Percentiles rank a stretch among this genome's conserved stretches.
Conservation (phyloP, 1,140 invertebrate species). For the Drosophila micromelanica region DNA sequence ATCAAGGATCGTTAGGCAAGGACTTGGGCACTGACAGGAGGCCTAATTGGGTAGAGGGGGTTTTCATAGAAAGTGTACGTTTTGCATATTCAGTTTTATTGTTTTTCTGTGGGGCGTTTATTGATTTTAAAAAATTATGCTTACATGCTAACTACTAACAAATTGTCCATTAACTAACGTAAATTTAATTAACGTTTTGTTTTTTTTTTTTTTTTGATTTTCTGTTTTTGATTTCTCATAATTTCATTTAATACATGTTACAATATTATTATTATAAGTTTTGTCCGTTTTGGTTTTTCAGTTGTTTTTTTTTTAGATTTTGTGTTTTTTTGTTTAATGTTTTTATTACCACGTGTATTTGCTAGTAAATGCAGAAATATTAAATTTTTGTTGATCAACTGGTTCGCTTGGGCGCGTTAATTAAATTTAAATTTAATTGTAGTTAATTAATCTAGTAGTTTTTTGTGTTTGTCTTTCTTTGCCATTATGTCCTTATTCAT, state of each 20-base stretch:
- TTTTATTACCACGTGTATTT: constrained; percentile 47
- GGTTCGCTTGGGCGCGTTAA: constrained; percentile 28
- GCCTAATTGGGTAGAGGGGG: neutral
- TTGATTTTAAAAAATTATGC: constrained; percentile 81
- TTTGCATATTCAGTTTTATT: constrained; percentile 38
- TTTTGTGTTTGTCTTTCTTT: constrained; percentile 22
- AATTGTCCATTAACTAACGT: constrained; percentile 80
- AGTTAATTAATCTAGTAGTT: constrained; percentile 79
- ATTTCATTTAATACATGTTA: constrained; percentile 64
- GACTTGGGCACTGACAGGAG: neutral
- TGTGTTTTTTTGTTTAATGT: constrained; percentile 10
- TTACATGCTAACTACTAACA: constrained; percentile 78
- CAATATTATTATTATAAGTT: constrained; percentile 55
- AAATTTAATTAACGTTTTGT: constrained; percentile 71
- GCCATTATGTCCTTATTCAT: constrained; percentile 7
- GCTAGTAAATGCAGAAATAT: constrained; percentile 84
- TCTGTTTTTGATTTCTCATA: constrained; percentile 26
- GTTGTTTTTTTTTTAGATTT: neutral
- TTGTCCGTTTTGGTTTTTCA: constrained; percentile 13
- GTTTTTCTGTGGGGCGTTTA: constrained; percentile 57
- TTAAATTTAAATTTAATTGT: constrained; percentile 60
- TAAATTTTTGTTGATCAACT: constrained; percentile 71
- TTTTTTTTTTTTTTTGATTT: constrained; percentile 1
- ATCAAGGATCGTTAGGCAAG: constrained; percentile 62
- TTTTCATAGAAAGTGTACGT: neutral